These are phyloP conservation scores for Cygnus olor DNA, from an alignment of 2,797 vertebrate species.

Conservation along the genomic window DNA sequence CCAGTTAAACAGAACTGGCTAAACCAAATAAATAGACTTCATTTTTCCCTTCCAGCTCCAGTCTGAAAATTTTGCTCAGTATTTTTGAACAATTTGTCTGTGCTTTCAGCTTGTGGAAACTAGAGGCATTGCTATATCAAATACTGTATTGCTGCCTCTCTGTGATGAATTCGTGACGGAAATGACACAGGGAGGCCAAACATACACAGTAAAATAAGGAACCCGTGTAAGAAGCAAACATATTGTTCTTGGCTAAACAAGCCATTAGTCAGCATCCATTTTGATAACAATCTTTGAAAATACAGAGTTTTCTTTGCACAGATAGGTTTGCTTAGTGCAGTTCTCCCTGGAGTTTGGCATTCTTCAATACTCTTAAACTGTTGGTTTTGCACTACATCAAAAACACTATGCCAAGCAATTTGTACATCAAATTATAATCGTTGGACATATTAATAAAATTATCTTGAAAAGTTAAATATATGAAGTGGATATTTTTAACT, in stretches of 20 bases:
- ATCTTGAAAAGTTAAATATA: background rate
- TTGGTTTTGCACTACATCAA: background rate
- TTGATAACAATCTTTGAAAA: background rate
- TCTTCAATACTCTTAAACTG: background rate
- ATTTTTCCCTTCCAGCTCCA: background rate
- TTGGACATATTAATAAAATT: background rate
- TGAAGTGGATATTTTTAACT: slow-evolving; percentile 11
- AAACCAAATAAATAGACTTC: background rate
- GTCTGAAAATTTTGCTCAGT: background rate
- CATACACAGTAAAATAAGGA: background rate
- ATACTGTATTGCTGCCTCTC: background rate
- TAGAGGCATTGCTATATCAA: background rate
- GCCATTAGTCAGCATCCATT: background rate
- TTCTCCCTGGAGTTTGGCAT: background rate
- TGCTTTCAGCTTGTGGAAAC: background rate
- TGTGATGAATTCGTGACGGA: background rate
- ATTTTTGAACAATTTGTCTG: background rate
- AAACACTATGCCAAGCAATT: slow-evolving; percentile 24
- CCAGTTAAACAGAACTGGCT: background rate
- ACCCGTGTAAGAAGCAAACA: background rate
- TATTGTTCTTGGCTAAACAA: slow-evolving; percentile 1
- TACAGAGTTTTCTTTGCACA: background rate
- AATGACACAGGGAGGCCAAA: background rate
- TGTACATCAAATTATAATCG: slow-evolving; percentile 3
- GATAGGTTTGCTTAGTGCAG: background rate